These are phyloP conservation scores for Odontesthes bonariensis DNA, from an alignment of 2,113 vertebrate genomes.

Conservation along the genomic window DNA sequence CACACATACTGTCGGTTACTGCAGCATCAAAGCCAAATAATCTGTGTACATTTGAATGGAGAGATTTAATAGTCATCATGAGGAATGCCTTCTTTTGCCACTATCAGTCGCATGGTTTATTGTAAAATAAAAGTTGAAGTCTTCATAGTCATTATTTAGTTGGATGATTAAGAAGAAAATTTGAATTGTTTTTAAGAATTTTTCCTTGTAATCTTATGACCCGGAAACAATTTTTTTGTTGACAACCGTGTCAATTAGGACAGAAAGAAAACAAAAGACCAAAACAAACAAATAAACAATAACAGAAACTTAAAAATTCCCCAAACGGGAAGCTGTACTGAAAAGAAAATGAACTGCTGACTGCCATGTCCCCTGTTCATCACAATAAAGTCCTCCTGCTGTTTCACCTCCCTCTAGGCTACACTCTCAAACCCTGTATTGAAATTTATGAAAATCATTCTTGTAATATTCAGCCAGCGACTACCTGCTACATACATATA, in stretches of 20 bases:
- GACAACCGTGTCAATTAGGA: neutral
- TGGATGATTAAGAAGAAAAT: neutral
- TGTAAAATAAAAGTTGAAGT: conserved; percentile 1
- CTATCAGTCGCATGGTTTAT: neutral
- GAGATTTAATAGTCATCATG: too few species aligned
- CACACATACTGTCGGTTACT: too few species aligned
- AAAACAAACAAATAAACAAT: neutral
- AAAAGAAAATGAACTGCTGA: conserved; percentile 24
- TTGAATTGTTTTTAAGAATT: too few species aligned
- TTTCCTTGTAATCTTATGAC: neutral
- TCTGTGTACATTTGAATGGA: too few species aligned
- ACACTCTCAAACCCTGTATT: conserved; percentile 75
- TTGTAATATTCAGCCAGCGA: conserved; percentile 87
- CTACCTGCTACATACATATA: conserved; percentile 75
- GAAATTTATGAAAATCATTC: conserved; percentile 93
- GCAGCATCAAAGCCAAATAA: too few species aligned
- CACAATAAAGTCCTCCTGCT: conserved; percentile 60
- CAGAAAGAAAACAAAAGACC: neutral
- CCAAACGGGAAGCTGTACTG: conserved; percentile 19
- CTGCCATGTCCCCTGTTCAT: conserved; percentile 34
- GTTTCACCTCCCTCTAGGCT: conserved; percentile 71
- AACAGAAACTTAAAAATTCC: neutral
- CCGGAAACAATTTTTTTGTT: neutral
- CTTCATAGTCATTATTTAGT: neutral
- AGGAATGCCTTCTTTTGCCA: too few species aligned